Evolutionary conservation across 2,797 vertebrate genomes (phyloP), one percentile per base, ranked within the genome.

Genomic region (Microchirus variegatus): DNA sequence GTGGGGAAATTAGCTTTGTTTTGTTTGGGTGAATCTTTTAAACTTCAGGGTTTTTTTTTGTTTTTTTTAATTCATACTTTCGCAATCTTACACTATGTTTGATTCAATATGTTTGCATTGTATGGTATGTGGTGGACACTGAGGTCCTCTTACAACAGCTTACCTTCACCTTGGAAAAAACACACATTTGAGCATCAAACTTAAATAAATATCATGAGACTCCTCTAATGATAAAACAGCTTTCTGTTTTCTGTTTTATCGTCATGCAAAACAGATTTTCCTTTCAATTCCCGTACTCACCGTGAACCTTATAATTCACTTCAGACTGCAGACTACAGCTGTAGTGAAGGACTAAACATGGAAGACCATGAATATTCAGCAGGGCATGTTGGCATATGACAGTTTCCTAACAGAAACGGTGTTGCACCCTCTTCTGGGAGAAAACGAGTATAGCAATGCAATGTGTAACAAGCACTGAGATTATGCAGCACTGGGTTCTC

Each of bases 381-480:
- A 59, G 31, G 41, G 17, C 9, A 60, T 52, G 2, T 3, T 67
- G 44, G 40, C 49, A 46, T 40, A 2, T 42, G 14, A 3, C 9
- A 62, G 9, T 38, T 38, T 46, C 18, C 7, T 9, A 37, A 65
- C 31, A 59, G 22, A 84, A 64, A 84, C 53, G 44, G 43, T 55
- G 37, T 77, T 80, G 81, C 85, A 58, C 91, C 91, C 88, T 89
- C 91, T 92, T 77, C 83, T 92, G 92, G 74, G 51, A 59, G n/a
- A 81, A 81, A 74, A n/a, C 12, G 26, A 56, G 51, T 17, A 77
- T 60, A 59, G 55, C 76, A 80, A 16, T 43, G 3, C 5, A 41
- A 19, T 0, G 12, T 59, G 47, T 16, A 3, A 10, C 36, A 8
- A 36, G 2, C 10, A 22, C 22, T 3, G 22, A 22, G 5, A n/a